Evolutionary conservation across 2,888 invertebrate species (phyloP).

Genomic region (Drosophila lutescens): DNA sequence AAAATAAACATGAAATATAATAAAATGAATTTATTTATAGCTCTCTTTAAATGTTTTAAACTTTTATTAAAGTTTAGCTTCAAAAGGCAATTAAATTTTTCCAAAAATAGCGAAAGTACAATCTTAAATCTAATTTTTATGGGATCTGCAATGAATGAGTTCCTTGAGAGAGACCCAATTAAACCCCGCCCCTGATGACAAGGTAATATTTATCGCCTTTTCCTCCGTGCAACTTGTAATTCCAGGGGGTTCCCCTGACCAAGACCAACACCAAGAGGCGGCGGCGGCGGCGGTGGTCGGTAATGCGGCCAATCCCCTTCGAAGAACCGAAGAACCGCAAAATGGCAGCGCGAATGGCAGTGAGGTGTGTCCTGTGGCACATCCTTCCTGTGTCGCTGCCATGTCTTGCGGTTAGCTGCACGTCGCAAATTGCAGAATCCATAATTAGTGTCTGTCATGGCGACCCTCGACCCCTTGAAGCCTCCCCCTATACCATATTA

Average conservation of each 20-base stretch:
- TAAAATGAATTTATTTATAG: too few species aligned
- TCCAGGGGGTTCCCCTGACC: conserved; percentile 13
- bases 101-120: background rate
- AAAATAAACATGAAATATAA: too few species aligned
- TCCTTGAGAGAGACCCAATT: background rate
- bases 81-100: too few species aligned
- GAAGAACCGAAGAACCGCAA: conserved; percentile 60
- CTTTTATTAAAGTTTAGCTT: too few species aligned
- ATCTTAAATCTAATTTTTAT: background rate
- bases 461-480: conserved; percentile 17
- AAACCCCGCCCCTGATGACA: background rate
- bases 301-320: conserved; percentile 29
- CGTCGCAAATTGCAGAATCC: conserved; percentile 78
- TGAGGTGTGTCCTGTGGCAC: conserved; percentile 64
- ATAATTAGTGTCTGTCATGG: conserved; percentile 78
- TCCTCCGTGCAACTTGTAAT: conserved; percentile 18
- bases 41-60: too few species aligned
- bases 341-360: conserved; percentile 59
- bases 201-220: conserved; percentile 12
- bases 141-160: background rate
- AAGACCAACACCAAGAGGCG: background rate
- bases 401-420: conserved; percentile 73
- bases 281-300: background rate
- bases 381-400: conserved; percentile 44
- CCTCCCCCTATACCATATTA: background rate